Base-by-base conservation (phyloP, 2,113 vertebrate species). In the Ovibos moschatus region DNA sequence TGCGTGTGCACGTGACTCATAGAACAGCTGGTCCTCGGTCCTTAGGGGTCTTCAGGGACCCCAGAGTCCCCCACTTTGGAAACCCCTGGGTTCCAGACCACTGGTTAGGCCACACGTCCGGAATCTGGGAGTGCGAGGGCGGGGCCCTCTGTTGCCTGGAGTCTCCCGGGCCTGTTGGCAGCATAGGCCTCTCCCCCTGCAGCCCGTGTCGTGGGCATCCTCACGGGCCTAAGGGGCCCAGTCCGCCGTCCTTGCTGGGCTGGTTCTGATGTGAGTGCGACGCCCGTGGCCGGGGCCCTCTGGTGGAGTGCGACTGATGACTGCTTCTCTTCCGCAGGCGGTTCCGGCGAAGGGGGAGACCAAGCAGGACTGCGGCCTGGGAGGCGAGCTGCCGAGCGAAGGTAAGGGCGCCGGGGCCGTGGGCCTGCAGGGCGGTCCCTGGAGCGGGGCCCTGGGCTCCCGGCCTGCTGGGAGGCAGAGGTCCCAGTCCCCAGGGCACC, bases 341-440 rank as follows among this genome's bases (percentile, higher is more conserved):
- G 97, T 98, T 96, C 98, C 98, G 93, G 99, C 96, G 92, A 99
- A 99, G 91, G 98, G 98, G 87, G 99, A 99, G 97, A 55, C 97
- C 81, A 98, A 98, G 97, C 99, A 98, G 92, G 99, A 99, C 57
- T 84, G 93, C 97, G 99, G 98, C 95, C 98, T 99, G 98, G 98
- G 98, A 97, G 98, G 99, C 10, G 99, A 99, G 87, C 98, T 99
- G 98, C 96, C 99, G 97, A 98, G 98, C 71, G 99, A 99, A 99
- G 99, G 99, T 99, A 98, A 99, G 98, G 57, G 50, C 1, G 45
- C 28, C 5, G 27, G 43, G 15, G 14, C 76, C 14, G 7, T 2
- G 27, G 74, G 74, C 43, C 74, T 28, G 43, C 14, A 8, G 7
- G 27, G 27, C 2, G 27, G 74, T 7, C 74, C 13, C 40, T 3